Percentiles rank a stretch among this genome's conserved stretches.
Evolutionary conservation across 30 jellyfish, hydroid and myxozoan species (phyloP).

Genomic region (Euphysa ruthae): DNA sequence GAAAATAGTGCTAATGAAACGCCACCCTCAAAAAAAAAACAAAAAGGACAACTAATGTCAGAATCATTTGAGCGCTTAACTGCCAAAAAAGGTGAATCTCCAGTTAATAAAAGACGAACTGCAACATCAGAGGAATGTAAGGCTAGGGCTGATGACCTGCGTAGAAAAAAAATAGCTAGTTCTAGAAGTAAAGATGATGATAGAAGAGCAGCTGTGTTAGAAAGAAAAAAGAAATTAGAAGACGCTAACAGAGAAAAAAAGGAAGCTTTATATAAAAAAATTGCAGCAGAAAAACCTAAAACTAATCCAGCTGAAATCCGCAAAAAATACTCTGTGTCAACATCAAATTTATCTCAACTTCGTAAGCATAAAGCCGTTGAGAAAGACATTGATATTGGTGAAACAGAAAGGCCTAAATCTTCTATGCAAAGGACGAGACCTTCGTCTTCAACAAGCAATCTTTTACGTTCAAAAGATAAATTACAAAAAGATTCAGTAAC

Average conservation of each 20-base stretch:
- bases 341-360: constrained; percentile 26
- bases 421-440: constrained; percentile 13
- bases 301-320: not conserved
- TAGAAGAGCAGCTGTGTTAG: constrained; percentile 25
- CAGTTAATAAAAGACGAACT: not conserved
- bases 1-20: too few relatives aligned
- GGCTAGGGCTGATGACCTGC: constrained; percentile 14
- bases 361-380: constrained; percentile 10
- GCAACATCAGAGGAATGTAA: constrained; percentile 8
- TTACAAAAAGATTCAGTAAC: not conserved
- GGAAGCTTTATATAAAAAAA: constrained; percentile 27
- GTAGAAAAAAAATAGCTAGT: not conserved
- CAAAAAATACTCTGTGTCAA: constrained; percentile 16
- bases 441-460: constrained; percentile 17
- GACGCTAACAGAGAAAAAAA: constrained; percentile 14
- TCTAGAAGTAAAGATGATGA: constrained; percentile 20
- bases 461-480: not conserved
- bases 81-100: constrained; percentile 21
- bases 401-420: not conserved
- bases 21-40: too few relatives aligned
- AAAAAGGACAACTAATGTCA: too few relatives aligned
- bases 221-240: constrained; percentile 32
- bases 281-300: constrained; percentile 1
- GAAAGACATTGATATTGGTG: constrained; percentile 7
- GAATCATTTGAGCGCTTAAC: too few relatives aligned